Base-by-base conservation (phyloP, 2,888 invertebrate genomes). In the Mantis religiosa region DNA sequence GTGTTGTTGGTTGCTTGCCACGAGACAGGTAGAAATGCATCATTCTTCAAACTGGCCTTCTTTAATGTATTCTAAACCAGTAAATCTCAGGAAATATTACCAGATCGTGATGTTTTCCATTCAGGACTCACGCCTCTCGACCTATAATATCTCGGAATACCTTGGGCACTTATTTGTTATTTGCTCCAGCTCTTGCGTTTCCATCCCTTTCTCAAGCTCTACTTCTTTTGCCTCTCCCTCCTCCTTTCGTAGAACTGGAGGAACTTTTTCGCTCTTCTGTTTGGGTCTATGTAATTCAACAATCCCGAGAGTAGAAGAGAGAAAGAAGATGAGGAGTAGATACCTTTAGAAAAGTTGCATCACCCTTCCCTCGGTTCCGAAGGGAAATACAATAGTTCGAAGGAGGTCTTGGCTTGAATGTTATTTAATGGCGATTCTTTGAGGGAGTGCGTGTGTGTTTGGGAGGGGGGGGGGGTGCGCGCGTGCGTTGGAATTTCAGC, bases 391-490 rank as follows among this genome's bases (percentile, higher is more conserved):
- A 71, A 71, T 71, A 71, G 54, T 71, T 71, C 20, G 54, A 71
- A 71, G 54, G 54, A 71, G 54, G 54, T 71, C 54, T 71, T 71
- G 54, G 54, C 54, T 71, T 71, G 54, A 54, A 47, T 28, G 54
- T 85, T 54, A 54, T 85, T 85, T 85, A 71, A 85, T 85, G 54
- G 85, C 85, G 27, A 34, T 54, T 85, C 54, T 85, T 54, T 85
- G 85, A 47, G 85, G n/a, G 34, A 9, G 25, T 7, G n/a, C 20
- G 85, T 7, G 54, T 7, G 54, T 41, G 12, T n/a, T n/a, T n/a
- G n/a, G n/a, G n/a, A n/a, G n/a, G n/a, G n/a, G n/a, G n/a, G n/a
- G n/a, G n/a, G 27, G 3, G 54, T 71, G 3, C 15, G 41, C 25
- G 54, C 54, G 54, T 71, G 54, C 54, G 25, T 25, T 3, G 54